Conservation (phyloP, 2,113 vertebrate genomes). For the Stomatorhinus ivindoensis region DNA sequence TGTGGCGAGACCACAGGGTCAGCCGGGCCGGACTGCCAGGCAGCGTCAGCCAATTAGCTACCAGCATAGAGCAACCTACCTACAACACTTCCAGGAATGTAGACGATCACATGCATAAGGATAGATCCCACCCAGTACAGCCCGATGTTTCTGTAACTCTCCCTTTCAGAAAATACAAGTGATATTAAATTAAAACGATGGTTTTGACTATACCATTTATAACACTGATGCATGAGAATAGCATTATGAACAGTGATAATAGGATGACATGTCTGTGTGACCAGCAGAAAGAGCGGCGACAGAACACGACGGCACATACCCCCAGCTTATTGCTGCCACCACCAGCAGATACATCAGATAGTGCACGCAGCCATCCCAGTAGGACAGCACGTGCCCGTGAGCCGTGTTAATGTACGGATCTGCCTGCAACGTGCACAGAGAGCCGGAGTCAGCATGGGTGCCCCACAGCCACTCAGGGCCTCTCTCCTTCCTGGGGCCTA, state of each 20-base stretch:
- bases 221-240: neutral
- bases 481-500: neutral
- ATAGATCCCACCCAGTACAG: conserved; percentile 92
- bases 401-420: conserved; percentile 85
- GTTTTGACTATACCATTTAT: neutral
- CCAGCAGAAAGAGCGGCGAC: neutral
- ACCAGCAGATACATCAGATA: conserved; percentile 93
- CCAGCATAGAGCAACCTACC: conserved; percentile 60
- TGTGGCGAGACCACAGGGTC: conserved; percentile 34
- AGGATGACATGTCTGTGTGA: neutral
- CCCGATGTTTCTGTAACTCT: conserved; percentile 81
- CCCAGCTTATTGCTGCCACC: conserved; percentile 90
- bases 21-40: neutral
- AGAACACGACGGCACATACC: conserved; percentile 60
- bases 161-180: conserved; percentile 56
- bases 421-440: conserved; percentile 53
- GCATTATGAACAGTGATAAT: neutral
- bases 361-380: conserved; percentile 90
- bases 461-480: neutral
- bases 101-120: conserved; percentile 78
- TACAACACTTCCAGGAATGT: conserved; percentile 86
- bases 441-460: neutral
- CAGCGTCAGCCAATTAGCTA: neutral
- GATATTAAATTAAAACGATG: conserved; percentile 10
- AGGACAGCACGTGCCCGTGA: conserved; percentile 84